phyloP scores from a whole-genome alignment of 2,113 vertebrate genomes.

The Haliaeetus leucogaster region DNA sequence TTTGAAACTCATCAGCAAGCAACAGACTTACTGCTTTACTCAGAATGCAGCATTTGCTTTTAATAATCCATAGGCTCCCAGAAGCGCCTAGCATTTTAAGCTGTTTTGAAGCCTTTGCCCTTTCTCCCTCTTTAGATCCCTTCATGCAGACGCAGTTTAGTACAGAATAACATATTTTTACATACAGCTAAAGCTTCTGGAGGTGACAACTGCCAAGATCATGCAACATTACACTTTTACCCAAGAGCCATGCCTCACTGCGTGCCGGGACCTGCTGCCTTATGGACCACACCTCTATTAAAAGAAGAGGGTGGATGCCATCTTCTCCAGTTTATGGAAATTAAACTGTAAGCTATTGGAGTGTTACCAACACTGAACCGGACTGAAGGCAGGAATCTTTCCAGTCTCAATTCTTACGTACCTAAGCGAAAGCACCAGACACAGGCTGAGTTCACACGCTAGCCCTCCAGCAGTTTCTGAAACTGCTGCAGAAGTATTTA shows the following conservation, averaged over 20 bases:
- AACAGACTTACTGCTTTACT: not conserved
- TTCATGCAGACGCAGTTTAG: not conserved
- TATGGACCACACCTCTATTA: constrained; percentile 41
- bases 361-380: not conserved
- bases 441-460: rapidly evolving
- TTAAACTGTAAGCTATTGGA: not conserved
- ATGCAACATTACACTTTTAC: not conserved
- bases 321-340: constrained; percentile 33
- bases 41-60: not conserved
- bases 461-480: constrained; percentile 3
- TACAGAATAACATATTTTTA: not conserved
- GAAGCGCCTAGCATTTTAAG: not conserved
- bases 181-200: not conserved
- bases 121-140: not conserved
- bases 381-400: not conserved
- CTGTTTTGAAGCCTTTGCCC: not conserved
- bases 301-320: constrained; percentile 22
- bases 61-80: not conserved
- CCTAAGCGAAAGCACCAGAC: not conserved
- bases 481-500: not conserved
- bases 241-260: not conserved
- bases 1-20: constrained; percentile 32
- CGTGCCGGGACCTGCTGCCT: constrained; percentile 3
- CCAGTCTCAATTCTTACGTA: not conserved
- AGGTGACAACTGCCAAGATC: not conserved